Evolutionary conservation across 2,113 vertebrate species (phyloP).

Genomic region (Sinocyclocheilus maitianheensis): DNA sequence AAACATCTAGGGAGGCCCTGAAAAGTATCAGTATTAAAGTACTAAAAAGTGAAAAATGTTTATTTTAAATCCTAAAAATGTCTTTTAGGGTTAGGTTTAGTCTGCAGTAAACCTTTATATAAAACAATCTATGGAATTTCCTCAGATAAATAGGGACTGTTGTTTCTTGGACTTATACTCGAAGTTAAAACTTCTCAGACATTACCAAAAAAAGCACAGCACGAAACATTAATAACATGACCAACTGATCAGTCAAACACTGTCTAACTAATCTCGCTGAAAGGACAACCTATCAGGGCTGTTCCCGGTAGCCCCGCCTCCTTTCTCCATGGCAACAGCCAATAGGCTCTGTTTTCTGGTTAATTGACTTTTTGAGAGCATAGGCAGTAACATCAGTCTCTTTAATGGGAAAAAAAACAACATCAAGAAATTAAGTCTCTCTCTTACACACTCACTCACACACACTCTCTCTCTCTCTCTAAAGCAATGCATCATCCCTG

Average conservation of each 20-base stretch:
- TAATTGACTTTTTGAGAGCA: conserved; percentile 38
- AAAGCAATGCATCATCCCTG: not conserved
- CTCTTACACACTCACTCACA: conserved; percentile 7
- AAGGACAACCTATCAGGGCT: not conserved
- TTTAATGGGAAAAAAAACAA: conserved; percentile 49
- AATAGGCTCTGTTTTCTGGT: conserved; percentile 23
- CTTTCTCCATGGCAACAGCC: conserved; percentile 45
- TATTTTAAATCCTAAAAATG: not conserved
- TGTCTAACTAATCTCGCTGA: conserved; percentile 4
- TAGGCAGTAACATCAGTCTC: conserved; percentile 45
- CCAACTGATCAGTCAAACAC: conserved; percentile 16
- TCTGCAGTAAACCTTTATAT: not conserved
- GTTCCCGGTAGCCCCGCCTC: not conserved
- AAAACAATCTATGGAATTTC: not conserved
- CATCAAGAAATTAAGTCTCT: conserved; percentile 42
- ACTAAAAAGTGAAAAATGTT: not conserved
- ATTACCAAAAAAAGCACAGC: conserved; percentile 10
- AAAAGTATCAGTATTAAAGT: not conserved
- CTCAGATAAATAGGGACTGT: not conserved
- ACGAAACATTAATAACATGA: conserved; percentile 24
- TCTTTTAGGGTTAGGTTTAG: not conserved
- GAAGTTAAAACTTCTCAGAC: not conserved
- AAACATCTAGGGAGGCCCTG: not conserved
- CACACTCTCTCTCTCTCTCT: not conserved
- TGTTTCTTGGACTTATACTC: not conserved